Base-by-base conservation (phyloP, 2,888 invertebrate species). In the Catotricha subobsoleta region DNA sequence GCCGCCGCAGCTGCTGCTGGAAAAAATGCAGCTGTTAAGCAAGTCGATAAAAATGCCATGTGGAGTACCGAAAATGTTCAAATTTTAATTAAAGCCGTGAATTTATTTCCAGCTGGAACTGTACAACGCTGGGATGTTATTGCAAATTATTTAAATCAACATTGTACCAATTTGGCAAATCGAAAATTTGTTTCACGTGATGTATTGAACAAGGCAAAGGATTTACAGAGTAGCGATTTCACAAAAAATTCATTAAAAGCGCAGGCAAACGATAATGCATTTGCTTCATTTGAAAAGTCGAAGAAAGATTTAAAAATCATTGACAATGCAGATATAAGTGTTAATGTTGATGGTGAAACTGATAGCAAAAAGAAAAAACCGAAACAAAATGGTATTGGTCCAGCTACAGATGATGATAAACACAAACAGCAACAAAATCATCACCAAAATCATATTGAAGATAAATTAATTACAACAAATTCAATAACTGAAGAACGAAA, bases 51-150 rank as follows among this genome's bases (percentile, higher is more conserved):
- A 41, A 52, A 55, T 6, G 54, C 57, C 9, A 44, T 60, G 43
- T 99, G 98, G 98, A 72, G 72, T 12, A 74, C 76, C 39, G 83
- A 82, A 45, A 87, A 91, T 58, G 69, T 90, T 16, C 87, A 90
- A 55, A 66, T 90, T 35, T 69, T 98, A 3, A 91, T 97, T 40
- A 98, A 98, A 63, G 94, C 92, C 16, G 94, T 97, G 0, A 97
- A 97, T 64, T 63, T 97, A 4, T 98, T 95, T 59, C 98, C 98
- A 0, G 94, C 95, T 6, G 98, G 91, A 13, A 98, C 97, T 0
- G 82, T 80, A 54, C 84, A 90, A 56, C 72, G 91, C 31, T 84
- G 86, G 86, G 90, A 92, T 37, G 90, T 94, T 0, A 90, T 98
- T 4, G 87, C 95, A 0, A 84, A 88, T 55, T 99, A 94, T 57